phyloP scores from a whole-genome alignment of 2,113 vertebrate genomes.

The Alosa alosa region DNA sequence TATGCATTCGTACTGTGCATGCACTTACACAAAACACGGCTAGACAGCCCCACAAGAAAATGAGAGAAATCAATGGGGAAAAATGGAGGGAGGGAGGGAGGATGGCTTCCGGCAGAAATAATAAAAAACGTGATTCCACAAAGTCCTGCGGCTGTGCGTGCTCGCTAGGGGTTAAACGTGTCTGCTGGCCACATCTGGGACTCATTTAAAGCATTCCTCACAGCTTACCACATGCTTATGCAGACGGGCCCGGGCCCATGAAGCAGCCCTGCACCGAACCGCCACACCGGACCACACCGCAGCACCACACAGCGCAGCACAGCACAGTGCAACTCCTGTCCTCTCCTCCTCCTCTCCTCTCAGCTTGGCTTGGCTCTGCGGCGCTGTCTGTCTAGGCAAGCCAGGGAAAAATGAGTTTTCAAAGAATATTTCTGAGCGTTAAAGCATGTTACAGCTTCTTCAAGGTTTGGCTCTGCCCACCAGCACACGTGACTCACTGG shows the following conservation, averaged over 20 bases:
- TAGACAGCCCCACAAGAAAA: neutral
- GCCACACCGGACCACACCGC: neutral
- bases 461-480: constrained; percentile 6
- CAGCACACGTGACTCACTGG: neutral
- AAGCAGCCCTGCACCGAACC: constrained; percentile 23
- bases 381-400: neutral
- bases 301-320: neutral
- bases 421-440: constrained; percentile 41
- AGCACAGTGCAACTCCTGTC: neutral
- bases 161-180: constrained; percentile 43
- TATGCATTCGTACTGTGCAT: too few relatives aligned
- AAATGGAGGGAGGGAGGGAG: neutral
- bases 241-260: constrained; percentile 48
- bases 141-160: neutral
- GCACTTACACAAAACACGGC: neutral
- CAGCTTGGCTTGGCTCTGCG: neutral
- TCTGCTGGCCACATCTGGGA: constrained; percentile 73
- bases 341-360: neutral
- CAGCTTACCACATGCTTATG: constrained; percentile 72
- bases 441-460: constrained; percentile 37
- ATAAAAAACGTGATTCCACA: neutral
- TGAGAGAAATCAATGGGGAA: neutral
- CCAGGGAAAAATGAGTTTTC: constrained; percentile 23
- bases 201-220: constrained; percentile 76
- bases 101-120: constrained; percentile 9